These are phyloP conservation scores for Drosophila paranaensis DNA, from an alignment of 2,888 invertebrate genomes.

Conservation along the genomic window DNA sequence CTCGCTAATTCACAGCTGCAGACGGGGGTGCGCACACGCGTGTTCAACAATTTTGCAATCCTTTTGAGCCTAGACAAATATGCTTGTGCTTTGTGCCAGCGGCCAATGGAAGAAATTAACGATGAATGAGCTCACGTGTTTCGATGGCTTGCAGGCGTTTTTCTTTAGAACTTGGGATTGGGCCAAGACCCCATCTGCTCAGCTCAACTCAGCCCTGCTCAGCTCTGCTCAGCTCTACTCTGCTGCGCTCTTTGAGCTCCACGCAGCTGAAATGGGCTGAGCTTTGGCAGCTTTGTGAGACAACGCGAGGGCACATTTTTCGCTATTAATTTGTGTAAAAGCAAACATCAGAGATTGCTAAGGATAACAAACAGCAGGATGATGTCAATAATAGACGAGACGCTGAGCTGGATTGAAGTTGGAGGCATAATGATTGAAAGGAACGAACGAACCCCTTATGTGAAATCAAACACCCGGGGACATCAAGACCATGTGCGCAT, in stretches of 20 bases:
- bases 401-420: background rate
- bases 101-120: slow-evolving; percentile 44
- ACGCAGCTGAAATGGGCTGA: slow-evolving; percentile 28
- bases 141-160: slow-evolving; percentile 37
- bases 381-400: slow-evolving; percentile 37
- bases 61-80: slow-evolving; percentile 59
- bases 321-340: slow-evolving; percentile 69
- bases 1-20: slow-evolving; percentile 29
- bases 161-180: slow-evolving; percentile 22
- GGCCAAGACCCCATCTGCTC: slow-evolving; percentile 2
- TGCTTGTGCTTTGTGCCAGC: slow-evolving; percentile 22
- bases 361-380: slow-evolving; percentile 38
- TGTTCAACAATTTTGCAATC: slow-evolving; percentile 31
- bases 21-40: slow-evolving; percentile 1
- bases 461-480: slow-evolving; percentile 62
- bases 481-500: slow-evolving; percentile 52
- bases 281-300: slow-evolving; percentile 37
- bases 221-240: background rate
- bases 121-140: slow-evolving; percentile 44
- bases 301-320: slow-evolving; percentile 43
- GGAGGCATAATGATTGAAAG: slow-evolving; percentile 52
- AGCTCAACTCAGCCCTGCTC: background rate
- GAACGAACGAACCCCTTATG: slow-evolving; percentile 46
- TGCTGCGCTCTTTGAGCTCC: slow-evolving; percentile 39
- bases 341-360: slow-evolving; percentile 62